phyloP scores from a whole-genome alignment of 2,113 vertebrate genomes.

The Triplophysa rosa region DNA sequence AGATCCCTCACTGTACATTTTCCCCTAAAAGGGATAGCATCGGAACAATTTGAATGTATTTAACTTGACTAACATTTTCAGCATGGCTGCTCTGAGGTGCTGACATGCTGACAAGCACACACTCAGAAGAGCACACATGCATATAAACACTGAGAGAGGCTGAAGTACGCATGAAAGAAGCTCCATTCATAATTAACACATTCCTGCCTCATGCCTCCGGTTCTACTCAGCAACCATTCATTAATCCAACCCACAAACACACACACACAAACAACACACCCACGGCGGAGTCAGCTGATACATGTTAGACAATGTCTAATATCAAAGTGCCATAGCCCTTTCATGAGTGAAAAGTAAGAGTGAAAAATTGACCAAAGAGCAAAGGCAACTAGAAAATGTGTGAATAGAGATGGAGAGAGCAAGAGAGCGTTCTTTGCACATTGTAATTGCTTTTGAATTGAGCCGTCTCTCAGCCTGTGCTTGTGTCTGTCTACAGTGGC shows the following conservation, averaged over 20 bases:
- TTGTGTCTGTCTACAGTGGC: conserved; percentile 44
- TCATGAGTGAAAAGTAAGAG: conserved; percentile 19
- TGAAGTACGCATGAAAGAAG: conserved; percentile 55
- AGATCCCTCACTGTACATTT: too few species aligned
- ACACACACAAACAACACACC: conserved; percentile 19
- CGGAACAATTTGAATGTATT: not conserved
- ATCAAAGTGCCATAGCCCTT: conserved; percentile 36
- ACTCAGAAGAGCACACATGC: conserved; percentile 26
- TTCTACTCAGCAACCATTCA: conserved; percentile 80
- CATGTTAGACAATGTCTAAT: conserved; percentile 30
- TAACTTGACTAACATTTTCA: conserved; percentile 28
- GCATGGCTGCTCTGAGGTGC: conserved; percentile 36
- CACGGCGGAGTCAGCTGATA: conserved; percentile 34
- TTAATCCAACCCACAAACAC: conserved; percentile 50
- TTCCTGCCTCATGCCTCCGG: conserved; percentile 70
- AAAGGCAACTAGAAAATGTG: conserved; percentile 11
- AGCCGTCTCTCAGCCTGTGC: conserved; percentile 17
- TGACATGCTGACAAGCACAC: conserved; percentile 28
- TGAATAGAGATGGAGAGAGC: conserved; percentile 20
- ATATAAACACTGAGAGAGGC: conserved; percentile 15
- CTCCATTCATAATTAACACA: conserved; percentile 80
- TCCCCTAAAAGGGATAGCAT: too few species aligned
- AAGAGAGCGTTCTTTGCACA: conserved; percentile 55
- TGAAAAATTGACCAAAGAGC: not conserved
- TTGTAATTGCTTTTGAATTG: conserved; percentile 69